A percentile compares a stretch with the other conserved stretches of the same genome.
Evolutionary conservation across 2,113 vertebrate species (phyloP).

Genomic region (Rhea americana): DNA sequence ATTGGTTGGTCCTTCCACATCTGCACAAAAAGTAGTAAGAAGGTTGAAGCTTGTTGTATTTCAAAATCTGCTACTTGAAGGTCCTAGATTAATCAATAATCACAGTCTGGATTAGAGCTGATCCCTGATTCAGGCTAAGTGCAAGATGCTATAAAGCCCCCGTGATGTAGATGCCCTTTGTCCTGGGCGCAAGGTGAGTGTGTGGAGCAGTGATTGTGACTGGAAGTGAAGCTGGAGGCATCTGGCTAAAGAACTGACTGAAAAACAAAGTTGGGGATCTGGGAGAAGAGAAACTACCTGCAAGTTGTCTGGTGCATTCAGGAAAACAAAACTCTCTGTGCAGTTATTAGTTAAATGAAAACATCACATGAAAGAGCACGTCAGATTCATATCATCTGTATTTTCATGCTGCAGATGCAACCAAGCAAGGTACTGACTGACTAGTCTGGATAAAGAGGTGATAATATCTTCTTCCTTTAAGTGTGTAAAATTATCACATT

Average conservation of each 20-base stretch:
- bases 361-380: background rate
- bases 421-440: background rate
- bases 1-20: background rate
- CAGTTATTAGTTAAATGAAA: background rate
- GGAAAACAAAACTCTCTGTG: background rate
- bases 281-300: background rate
- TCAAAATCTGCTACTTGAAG: background rate
- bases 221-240: background rate
- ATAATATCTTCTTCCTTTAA: background rate
- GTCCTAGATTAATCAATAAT: background rate
- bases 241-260: background rate
- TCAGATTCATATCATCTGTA: background rate
- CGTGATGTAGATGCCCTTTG: background rate
- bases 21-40: background rate
- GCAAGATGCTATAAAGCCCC: background rate
- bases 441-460: background rate
- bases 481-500: background rate
- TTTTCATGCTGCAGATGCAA: background rate
- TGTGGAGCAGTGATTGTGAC: background rate
- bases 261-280: background rate
- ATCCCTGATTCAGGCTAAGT: background rate
- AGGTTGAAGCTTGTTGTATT: background rate
- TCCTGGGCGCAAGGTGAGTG: background rate
- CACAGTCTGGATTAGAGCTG: background rate
- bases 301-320: background rate